A percentile compares a stretch with the other conserved stretches of the same genome.
Conservation (phyloP, 2,797 vertebrate species). For the Cetoscarus ocellatus region DNA sequence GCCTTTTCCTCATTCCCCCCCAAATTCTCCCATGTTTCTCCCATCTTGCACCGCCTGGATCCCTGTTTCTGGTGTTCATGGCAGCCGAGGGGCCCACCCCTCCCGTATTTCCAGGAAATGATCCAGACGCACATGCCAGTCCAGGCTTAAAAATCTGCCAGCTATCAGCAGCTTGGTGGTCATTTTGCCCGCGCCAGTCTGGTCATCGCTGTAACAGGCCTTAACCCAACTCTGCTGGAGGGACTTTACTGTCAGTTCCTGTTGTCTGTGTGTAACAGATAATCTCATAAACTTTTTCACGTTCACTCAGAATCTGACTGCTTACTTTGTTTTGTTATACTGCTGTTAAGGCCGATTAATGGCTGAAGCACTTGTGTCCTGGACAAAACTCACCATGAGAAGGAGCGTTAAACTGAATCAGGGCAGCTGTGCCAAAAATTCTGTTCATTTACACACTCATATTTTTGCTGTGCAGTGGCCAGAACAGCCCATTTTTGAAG, state of each 20-base stretch:
- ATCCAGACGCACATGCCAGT: conserved; percentile 53
- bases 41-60: conserved; percentile 42
- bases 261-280: conserved; percentile 12
- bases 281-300: conserved; percentile 21
- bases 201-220: conserved; percentile 31
- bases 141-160: conserved; percentile 53
- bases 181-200: conserved; percentile 37
- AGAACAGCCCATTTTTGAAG: too few relatives aligned
- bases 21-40: conserved; percentile 31
- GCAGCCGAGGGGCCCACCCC: conserved; percentile 49
- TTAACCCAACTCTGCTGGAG: conserved; percentile 24
- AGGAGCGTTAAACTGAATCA: too few relatives aligned
- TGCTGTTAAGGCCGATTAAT: too few relatives aligned
- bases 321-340: conserved; percentile 2
- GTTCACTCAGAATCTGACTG: too few relatives aligned
- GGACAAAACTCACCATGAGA: too few relatives aligned
- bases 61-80: conserved; percentile 25
- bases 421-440: too few relatives aligned
- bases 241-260: conserved; percentile 34
- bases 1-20: conserved; percentile 8
- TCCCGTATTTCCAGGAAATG: conserved; percentile 67
- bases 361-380: too few relatives aligned
- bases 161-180: conserved; percentile 51
- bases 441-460: too few relatives aligned
- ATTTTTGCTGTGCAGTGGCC: too few relatives aligned